Percentiles rank a stretch among this genome's conserved stretches.
Conservation (phyloP, 2,888 invertebrate species). For the Pyrrhosoma nymphula region DNA sequence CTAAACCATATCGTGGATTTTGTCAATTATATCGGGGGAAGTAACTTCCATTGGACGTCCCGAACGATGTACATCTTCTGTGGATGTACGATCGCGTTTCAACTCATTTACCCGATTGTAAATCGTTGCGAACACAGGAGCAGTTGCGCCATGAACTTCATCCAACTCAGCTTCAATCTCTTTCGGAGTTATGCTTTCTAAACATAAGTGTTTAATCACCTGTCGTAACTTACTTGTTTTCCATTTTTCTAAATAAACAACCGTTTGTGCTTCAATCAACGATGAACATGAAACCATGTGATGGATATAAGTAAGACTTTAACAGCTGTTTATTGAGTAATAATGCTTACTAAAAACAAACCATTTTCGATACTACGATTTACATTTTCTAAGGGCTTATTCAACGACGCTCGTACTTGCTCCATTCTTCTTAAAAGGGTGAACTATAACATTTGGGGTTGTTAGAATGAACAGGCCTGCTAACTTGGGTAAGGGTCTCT, state of each 20-base stretch:
- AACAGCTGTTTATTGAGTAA: too few relatives aligned
- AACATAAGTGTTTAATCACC: not conserved
- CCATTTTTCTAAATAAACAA: not conserved
- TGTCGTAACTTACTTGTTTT: not conserved
- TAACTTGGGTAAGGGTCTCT: too few relatives aligned
- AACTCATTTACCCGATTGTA: constrained; percentile 72
- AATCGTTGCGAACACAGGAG: constrained; percentile 70
- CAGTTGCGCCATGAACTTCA: constrained; percentile 69
- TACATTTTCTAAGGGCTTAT: constrained; percentile 70
- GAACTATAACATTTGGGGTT: too few relatives aligned
- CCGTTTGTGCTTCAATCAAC: not conserved
- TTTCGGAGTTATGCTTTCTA: not conserved
- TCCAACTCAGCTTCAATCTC: constrained; percentile 65
- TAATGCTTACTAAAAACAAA: too few relatives aligned
- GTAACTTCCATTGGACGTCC: not conserved
- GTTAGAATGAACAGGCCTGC: too few relatives aligned
- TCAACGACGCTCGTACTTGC: not conserved
- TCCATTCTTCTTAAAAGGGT: too few relatives aligned
- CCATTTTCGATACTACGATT: too few relatives aligned
- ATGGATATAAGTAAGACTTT: too few relatives aligned
- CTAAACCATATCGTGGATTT: not conserved
- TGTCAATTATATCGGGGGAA: not conserved
- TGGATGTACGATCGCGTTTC: not conserved
- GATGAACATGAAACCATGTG: not conserved
- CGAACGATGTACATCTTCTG: not conserved